Evolutionary conservation across 2,888 invertebrate species (phyloP).

Genomic region (Diplolepis rosae): DNA sequence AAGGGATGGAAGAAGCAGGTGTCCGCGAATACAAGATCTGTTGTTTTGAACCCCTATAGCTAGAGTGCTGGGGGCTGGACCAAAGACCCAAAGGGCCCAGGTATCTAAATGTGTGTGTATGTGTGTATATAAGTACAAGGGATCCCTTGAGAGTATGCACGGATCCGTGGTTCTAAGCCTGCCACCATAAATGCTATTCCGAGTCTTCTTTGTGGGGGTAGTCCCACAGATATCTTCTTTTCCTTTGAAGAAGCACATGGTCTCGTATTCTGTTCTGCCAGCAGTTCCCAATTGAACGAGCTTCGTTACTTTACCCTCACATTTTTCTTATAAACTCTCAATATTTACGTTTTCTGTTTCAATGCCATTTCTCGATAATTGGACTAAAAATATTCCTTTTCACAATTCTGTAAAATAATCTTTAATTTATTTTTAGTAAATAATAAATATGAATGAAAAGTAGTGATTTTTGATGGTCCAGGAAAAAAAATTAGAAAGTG

Average conservation of each 20-base stretch:
- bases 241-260: slow-evolving; percentile 27
- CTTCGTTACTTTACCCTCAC: background rate
- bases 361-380: background rate
- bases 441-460: background rate
- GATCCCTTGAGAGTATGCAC: background rate
- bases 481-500: slow-evolving; percentile 23
- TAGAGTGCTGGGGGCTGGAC: background rate
- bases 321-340: background rate
- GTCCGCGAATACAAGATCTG: slow-evolving; percentile 1
- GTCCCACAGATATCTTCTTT: slow-evolving; percentile 31
- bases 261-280: slow-evolving; percentile 20
- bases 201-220: slow-evolving; percentile 29
- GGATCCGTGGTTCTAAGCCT: background rate
- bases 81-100: slow-evolving; percentile 10
- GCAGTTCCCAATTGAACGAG: background rate
- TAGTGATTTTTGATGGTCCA: slow-evolving; percentile 6
- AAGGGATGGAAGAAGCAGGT: background rate
- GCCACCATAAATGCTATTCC: slow-evolving; percentile 19
- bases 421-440: background rate
- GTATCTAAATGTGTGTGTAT: background rate
- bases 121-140: background rate
- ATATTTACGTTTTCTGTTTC: background rate
- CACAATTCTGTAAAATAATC: background rate
- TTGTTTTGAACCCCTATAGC: slow-evolving; percentile 23
- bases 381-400: background rate